Percentiles rank a stretch among this genome's conserved stretches.
These are phyloP conservation scores for Listronotus oregonensis DNA, from an alignment of 1,140 invertebrate species.

Conservation along the genomic window DNA sequence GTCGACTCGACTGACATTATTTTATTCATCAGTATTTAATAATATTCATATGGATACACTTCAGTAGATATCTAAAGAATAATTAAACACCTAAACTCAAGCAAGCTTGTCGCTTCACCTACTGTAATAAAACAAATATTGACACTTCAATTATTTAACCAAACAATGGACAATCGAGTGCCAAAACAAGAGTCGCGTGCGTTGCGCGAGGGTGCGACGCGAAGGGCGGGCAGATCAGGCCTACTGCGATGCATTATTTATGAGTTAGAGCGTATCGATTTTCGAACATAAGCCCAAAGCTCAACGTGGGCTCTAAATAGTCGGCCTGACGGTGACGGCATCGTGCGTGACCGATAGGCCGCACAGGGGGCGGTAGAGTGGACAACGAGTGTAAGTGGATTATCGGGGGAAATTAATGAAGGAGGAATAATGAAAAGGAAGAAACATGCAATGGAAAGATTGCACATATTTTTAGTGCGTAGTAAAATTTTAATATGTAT, in stretches of 20 bases:
- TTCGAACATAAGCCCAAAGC: slow-evolving; percentile 16
- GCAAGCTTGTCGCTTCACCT: background rate
- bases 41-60: too few species aligned
- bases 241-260: slow-evolving; percentile 35
- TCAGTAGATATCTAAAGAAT: too few species aligned
- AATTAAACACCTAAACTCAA: too few species aligned
- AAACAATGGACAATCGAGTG: slow-evolving; percentile 33
- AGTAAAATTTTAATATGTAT: too few species aligned
- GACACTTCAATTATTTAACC: slow-evolving; percentile 26
- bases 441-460: too few species aligned
- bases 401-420: slow-evolving; percentile 28
- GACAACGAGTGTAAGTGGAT: slow-evolving; percentile 28
- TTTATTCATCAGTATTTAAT: too few species aligned
- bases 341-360: slow-evolving; percentile 30
- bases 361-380: slow-evolving; percentile 25
- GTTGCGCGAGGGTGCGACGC: slow-evolving; percentile 10
- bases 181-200: slow-evolving; percentile 32
- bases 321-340: slow-evolving; percentile 8
- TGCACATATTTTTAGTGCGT: too few species aligned
- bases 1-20: too few species aligned
- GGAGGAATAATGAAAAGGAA: background rate
- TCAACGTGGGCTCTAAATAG: slow-evolving; percentile 9
- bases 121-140: slow-evolving; percentile 13
- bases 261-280: slow-evolving; percentile 30
- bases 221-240: slow-evolving; percentile 25